Conservation (phyloP, 2,888 invertebrate species). For the Listrodromus nycthemerus region DNA sequence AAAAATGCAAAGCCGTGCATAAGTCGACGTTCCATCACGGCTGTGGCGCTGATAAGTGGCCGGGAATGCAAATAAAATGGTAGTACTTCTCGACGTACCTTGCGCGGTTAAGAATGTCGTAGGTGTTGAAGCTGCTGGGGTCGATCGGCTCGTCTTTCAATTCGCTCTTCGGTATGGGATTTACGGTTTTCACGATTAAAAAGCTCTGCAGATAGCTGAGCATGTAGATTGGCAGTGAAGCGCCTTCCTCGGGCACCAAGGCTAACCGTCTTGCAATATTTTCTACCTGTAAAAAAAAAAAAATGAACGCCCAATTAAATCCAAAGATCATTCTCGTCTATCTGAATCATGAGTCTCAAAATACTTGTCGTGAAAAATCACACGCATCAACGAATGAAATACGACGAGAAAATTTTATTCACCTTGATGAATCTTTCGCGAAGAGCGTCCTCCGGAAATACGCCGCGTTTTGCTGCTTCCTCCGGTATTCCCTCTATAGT, state of each 20-base stretch:
- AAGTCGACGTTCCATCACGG: constrained; percentile 11
- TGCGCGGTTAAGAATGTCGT: constrained; percentile 95
- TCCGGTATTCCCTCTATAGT: constrained; percentile 92
- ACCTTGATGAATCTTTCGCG: constrained; percentile 93
- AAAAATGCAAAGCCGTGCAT: constrained; percentile 44
- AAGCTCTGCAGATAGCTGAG: constrained; percentile 96
- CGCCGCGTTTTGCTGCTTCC: constrained; percentile 92
- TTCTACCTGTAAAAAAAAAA: constrained; percentile 87
- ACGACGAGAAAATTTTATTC: constrained; percentile 58
- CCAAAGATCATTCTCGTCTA: not conserved
- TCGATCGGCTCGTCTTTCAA: constrained; percentile 90
- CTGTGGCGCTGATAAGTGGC: not conserved
- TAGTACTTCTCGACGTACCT: constrained; percentile 86
- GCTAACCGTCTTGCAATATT: constrained; percentile 93
- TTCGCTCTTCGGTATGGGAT: constrained; percentile 90
- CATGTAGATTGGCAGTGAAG: constrained; percentile 92
- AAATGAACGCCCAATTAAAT: too few species aligned
- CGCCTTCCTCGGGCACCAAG: constrained; percentile 94
- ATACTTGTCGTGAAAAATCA: too few species aligned
- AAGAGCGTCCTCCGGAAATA: constrained; percentile 94
- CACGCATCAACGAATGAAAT: too few species aligned
- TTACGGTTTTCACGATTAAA: constrained; percentile 89
- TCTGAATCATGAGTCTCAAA: too few species aligned
- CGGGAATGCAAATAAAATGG: constrained; percentile 6
- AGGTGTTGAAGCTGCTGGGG: constrained; percentile 91